Conservation (phyloP, 2,797 vertebrate species). For the Distichodus sexfasciatus region DNA sequence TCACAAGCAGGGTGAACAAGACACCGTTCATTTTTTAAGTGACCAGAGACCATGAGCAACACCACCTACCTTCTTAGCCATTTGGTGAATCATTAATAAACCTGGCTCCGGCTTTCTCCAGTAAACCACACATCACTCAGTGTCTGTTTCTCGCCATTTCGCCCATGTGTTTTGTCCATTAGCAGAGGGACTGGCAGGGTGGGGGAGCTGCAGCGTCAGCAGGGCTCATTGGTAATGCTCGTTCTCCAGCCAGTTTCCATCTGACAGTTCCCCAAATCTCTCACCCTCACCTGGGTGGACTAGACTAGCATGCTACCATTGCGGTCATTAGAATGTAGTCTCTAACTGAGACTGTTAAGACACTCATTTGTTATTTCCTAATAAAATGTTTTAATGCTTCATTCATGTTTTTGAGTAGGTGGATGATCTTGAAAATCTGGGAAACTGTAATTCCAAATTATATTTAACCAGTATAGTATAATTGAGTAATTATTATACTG, state of each 20-base stretch:
- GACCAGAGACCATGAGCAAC: not conserved
- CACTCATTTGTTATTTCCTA: not conserved
- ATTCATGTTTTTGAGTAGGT: no score
- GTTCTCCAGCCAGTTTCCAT: constrained; percentile 51
- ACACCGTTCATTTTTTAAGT: not conserved
- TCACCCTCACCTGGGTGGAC: constrained; percentile 21
- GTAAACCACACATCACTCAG: constrained; percentile 49
- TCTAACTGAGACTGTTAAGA: no score
- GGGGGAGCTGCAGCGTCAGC: constrained; percentile 57
- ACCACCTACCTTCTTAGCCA: not conserved
- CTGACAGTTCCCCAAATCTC: constrained; percentile 19
- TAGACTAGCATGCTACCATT: not conserved
- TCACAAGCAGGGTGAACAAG: no score
- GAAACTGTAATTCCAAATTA: no score
- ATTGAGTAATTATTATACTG: no score
- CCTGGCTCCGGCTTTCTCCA: not conserved
- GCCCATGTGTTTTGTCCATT: constrained; percentile 71
- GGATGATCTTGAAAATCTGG: no score
- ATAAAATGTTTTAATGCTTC: no score
- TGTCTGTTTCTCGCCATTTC: constrained; percentile 50
- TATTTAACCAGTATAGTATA: no score
- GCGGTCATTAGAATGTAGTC: not conserved
- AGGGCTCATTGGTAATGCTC: constrained; percentile 57
- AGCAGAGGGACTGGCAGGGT: constrained; percentile 53
- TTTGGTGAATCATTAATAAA: constrained; percentile 32